Percentiles rank a stretch among this genome's conserved stretches.
Conservation (phyloP, 2,113 vertebrate genomes). For the Centropus unirufus region DNA sequence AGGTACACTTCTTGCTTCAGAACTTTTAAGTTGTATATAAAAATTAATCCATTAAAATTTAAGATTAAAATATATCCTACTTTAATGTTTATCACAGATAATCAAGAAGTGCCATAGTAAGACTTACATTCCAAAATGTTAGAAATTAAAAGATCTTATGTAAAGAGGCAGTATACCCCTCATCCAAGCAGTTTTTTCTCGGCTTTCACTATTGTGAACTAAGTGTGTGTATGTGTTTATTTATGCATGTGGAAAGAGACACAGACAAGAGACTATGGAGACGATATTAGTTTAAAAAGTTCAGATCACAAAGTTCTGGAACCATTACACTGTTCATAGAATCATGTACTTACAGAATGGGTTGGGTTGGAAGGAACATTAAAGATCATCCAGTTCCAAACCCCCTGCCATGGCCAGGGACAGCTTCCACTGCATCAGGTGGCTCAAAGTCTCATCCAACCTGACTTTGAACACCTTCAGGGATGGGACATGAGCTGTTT, state of each 20-base stretch:
- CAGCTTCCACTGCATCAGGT: too few relatives aligned
- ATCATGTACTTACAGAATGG: too few relatives aligned
- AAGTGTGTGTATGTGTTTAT: background rate
- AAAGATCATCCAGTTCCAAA: too few relatives aligned
- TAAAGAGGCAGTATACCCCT: background rate
- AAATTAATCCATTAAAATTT: background rate
- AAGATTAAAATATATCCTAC: background rate
- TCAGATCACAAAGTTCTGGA: background rate
- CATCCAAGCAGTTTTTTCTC: background rate
- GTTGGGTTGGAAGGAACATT: too few relatives aligned
- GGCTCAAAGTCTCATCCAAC: too few relatives aligned
- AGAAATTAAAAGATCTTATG: background rate
- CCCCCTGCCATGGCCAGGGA: too few relatives aligned
- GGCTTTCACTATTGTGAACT: background rate
- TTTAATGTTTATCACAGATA: background rate
- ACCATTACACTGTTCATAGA: background rate
- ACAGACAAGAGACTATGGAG: background rate
- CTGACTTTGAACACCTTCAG: too few relatives aligned
- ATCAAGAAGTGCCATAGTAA: background rate
- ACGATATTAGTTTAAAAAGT: background rate
- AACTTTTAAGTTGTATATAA: background rate
- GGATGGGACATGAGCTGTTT: background rate
- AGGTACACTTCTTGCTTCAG: background rate
- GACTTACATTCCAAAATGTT: background rate
- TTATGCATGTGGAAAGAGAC: background rate